These are phyloP conservation scores for Perizoma flavofasciatum DNA, from an alignment of 2,888 invertebrate genomes.

Conservation along the genomic window DNA sequence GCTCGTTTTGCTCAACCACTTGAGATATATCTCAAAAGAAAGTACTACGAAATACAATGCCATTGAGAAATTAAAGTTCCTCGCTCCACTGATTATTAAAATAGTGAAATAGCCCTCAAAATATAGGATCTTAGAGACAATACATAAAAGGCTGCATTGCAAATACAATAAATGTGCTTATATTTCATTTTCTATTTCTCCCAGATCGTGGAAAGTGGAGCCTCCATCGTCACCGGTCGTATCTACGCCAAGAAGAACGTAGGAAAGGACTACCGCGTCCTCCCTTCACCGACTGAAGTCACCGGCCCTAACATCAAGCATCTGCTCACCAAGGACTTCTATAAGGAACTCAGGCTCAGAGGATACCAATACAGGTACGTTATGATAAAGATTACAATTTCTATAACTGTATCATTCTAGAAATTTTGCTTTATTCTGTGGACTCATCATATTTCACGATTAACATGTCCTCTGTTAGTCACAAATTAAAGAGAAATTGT, in stretches of 20 bases:
- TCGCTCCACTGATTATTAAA: no score
- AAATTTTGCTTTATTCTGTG: neutral
- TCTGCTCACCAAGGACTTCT: conserved; percentile 86
- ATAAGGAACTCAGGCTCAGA: conserved; percentile 87
- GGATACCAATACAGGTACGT: conserved; percentile 86
- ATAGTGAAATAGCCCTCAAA: no score
- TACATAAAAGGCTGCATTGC: no score
- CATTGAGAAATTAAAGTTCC: no score
- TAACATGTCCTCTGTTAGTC: no score
- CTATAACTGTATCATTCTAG: no score
- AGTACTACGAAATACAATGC: no score
- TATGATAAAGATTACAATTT: neutral
- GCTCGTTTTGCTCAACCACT: no score
- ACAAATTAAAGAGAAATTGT: no score
- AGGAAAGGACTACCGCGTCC: conserved; percentile 79
- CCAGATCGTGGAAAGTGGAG: conserved; percentile 87
- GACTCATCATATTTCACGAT: neutral
- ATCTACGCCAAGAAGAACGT: conserved; percentile 85
- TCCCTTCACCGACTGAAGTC: conserved; percentile 66
- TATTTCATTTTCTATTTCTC: neutral
- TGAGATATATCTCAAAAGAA: no score
- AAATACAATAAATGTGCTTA: neutral
- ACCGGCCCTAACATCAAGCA: conserved; percentile 73
- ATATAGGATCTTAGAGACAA: no score
- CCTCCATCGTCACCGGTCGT: conserved; percentile 88